Base-by-base conservation (phyloP, 1,140 invertebrate species). In the Archegozetes longisetosus region DNA sequence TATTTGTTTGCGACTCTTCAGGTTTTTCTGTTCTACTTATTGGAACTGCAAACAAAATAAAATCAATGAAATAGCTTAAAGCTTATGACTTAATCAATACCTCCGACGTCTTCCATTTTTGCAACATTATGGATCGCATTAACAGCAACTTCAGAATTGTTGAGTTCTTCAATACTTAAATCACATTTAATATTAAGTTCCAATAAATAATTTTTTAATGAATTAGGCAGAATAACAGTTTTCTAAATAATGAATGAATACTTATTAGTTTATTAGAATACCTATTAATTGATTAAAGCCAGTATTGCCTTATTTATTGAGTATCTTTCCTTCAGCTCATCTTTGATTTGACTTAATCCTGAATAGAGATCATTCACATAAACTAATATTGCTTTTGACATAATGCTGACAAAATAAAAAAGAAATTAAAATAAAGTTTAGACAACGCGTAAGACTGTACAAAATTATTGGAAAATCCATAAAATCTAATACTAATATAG, bases 291-390 rank as follows among this genome's bases (percentile, higher is more conserved):
- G 20, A 53, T 29, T 27, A 20, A 53, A 24, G 1, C 2, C 25
- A 49, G 1, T 56, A 25, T 32, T 40, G 46, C 13, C 22, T 55
- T 60, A 6, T 40, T 9, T 3, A 57, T 22, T 55, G 29, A 28
- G n/a, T 17, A 9, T 40, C 6, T 60, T 17, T 40, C 9, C 32
- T 60, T 22, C 24, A 48, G 3, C 22, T 25, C 6, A 3, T 59
- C 29, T n/a, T 27, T 22, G 20, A 59, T 3, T 20, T 3, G 20
- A 17, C 9, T 24, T n/a, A 27, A 9, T n/a, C 9, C n/a, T 56
- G 14, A 13, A 50, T 60, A 60, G 1, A 60, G 13, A 29, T 60
- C 58, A 48, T 40, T 57, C 22, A 60, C 12, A 20, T 60, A 55
- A 17, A 60, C 58, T 9, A 60, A n/a, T 1, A 58, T 2, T 24